phyloP scores from a whole-genome alignment of 2,113 vertebrate genomes.

The Pomatorhinus ruficollis region DNA sequence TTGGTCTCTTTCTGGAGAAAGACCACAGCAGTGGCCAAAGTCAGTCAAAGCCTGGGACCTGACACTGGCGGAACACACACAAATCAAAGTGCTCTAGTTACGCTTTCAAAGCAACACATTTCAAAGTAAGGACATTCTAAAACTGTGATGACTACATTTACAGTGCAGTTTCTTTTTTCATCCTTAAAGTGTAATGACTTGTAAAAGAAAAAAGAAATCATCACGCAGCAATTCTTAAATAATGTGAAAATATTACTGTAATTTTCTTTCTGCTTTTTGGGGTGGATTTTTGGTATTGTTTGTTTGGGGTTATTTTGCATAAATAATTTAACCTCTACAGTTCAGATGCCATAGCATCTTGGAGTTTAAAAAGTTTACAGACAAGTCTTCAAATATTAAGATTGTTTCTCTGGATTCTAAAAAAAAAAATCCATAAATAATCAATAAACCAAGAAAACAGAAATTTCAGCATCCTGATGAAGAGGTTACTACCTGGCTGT shows the following conservation, averaged over 20 bases:
- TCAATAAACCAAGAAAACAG: not conserved
- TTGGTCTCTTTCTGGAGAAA: not conserved
- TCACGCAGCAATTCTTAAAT: not conserved
- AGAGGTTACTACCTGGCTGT: not conserved
- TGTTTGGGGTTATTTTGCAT: not conserved
- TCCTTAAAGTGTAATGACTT: not conserved
- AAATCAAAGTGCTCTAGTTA: not conserved
- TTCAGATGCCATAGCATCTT: not conserved
- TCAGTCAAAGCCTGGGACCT: not conserved
- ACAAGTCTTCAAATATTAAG: not conserved
- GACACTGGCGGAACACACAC: not conserved
- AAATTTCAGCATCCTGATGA: not conserved
- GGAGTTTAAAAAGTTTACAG: not conserved
- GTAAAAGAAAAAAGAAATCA: not conserved
- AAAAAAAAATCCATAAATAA: not conserved
- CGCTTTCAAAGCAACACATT: not conserved
- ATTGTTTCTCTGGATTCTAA: not conserved
- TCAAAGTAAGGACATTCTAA: not conserved
- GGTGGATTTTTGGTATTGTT: not conserved
- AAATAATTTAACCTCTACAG: not conserved
- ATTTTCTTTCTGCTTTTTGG: not conserved
- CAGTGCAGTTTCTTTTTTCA: fast-evolving
- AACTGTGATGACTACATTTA: not conserved
- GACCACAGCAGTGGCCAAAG: not conserved
- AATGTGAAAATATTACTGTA: not conserved